These are phyloP conservation scores for Littorina saxatilis DNA, from an alignment of 1,140 invertebrate genomes.

Conservation along the genomic window DNA sequence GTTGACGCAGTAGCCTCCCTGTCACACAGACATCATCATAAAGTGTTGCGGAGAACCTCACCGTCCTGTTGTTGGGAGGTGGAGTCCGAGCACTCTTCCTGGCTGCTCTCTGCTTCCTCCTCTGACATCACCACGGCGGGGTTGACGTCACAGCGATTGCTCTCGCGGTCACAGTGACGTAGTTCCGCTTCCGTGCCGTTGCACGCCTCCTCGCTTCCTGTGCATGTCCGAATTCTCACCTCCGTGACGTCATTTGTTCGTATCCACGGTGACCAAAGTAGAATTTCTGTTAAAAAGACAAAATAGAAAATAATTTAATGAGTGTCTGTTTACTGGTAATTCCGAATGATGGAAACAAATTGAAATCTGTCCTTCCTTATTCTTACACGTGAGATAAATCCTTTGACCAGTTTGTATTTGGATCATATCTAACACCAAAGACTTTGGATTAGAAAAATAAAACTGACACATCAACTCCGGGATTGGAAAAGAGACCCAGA, in stretches of 20 bases:
- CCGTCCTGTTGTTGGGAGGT: background rate
- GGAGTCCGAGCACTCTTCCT: slow-evolving; percentile 8
- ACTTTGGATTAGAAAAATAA: too few species aligned
- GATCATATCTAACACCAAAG: too few species aligned
- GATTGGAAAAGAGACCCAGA: too few species aligned
- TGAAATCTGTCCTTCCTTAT: too few species aligned
- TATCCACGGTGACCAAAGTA: slow-evolving; percentile 24
- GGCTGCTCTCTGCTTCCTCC: background rate
- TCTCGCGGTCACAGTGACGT: slow-evolving; percentile 11
- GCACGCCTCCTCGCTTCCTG: slow-evolving; percentile 3
- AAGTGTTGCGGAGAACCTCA: background rate
- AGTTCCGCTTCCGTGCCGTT: slow-evolving; percentile 28
- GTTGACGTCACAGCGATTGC: slow-evolving; percentile 34
- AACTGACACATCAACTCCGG: too few species aligned
- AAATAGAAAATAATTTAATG: background rate
- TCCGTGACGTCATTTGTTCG: slow-evolving; percentile 33
- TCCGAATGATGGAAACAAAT: too few species aligned
- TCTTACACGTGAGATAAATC: too few species aligned
- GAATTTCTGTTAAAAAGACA: background rate
- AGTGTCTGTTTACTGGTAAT: too few species aligned
- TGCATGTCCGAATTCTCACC: slow-evolving; percentile 30
- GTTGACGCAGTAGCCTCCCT: too few species aligned
- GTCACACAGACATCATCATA: slow-evolving; percentile 4
- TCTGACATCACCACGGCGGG: slow-evolving; percentile 25
- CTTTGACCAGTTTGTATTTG: too few species aligned